These are phyloP conservation scores for Lepus europaeus DNA, from an alignment of 2,113 vertebrate genomes.

Conservation along the genomic window DNA sequence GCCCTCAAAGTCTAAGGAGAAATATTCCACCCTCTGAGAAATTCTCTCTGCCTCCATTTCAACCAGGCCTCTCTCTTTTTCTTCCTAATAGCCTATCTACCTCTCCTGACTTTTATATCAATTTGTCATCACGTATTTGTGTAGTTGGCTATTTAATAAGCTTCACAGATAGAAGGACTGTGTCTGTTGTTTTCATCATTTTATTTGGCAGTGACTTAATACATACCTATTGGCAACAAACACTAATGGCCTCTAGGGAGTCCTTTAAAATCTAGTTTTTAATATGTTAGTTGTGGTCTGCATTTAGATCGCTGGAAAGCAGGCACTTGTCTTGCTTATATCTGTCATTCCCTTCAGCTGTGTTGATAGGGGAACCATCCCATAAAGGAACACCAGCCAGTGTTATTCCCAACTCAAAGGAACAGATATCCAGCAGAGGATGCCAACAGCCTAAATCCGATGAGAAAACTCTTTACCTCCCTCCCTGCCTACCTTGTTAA, in stretches of 20 bases:
- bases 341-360: background rate
- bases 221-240: background rate
- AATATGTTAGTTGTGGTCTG: background rate
- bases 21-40: background rate
- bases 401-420: background rate
- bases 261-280: slow-evolving; percentile 20
- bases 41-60: background rate
- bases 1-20: background rate
- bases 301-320: background rate
- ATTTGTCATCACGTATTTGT: background rate
- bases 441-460: background rate
- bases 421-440: background rate
- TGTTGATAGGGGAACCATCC: background rate
- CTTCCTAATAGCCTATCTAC: background rate
- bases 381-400: background rate
- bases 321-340: background rate
- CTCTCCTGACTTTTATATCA: background rate
- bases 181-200: background rate
- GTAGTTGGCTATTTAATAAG: background rate
- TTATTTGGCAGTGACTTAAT: background rate
- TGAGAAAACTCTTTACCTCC: background rate
- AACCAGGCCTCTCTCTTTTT: background rate
- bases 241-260: background rate
- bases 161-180: background rate
- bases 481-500: background rate